Percentiles rank a stretch among this genome's conserved stretches.
Conservation (phyloP, 2,113 vertebrate genomes). For the Strigops habroptila region DNA sequence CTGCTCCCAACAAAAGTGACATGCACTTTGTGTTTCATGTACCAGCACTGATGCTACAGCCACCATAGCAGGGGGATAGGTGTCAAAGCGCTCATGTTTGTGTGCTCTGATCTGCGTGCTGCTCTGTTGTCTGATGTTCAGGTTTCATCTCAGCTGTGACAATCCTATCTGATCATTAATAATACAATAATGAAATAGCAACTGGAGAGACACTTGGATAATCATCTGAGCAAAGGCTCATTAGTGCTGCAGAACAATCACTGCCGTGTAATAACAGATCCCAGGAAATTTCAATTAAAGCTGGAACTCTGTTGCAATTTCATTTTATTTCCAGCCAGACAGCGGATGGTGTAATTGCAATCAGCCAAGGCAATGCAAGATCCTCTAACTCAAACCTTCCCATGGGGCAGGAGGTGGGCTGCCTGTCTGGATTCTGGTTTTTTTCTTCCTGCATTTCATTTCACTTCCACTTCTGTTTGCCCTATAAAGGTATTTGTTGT, state of each 20-base stretch:
- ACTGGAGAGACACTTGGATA: conserved; percentile 81
- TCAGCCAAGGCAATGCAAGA: conserved; percentile 58
- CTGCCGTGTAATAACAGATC: conserved; percentile 78
- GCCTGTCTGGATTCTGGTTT: not conserved
- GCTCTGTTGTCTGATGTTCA: conserved; percentile 33
- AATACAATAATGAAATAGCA: conserved; percentile 77
- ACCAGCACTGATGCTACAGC: not conserved
- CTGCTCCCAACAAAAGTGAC: not conserved
- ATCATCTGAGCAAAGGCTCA: conserved; percentile 79
- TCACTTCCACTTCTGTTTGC: not conserved
- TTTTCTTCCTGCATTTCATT: not conserved
- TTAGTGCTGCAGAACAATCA: conserved; percentile 76
- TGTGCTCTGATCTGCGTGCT: not conserved
- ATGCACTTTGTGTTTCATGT: accelerated
- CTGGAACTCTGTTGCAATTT: conserved; percentile 75
- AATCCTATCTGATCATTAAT: conserved; percentile 80
- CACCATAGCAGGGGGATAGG: accelerated
- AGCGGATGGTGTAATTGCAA: conserved; percentile 66
- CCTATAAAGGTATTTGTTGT: not conserved
- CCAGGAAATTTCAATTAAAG: conserved; percentile 84
- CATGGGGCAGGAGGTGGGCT: conserved; percentile 26
- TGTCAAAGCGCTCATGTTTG: not conserved
- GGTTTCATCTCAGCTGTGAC: conserved; percentile 64
- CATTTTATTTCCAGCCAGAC: conserved; percentile 63
- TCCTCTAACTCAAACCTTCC: conserved; percentile 47